phyloP scores from a whole-genome alignment of 2,797 vertebrate genomes.

The Rhadinocentrus ornatus region DNA sequence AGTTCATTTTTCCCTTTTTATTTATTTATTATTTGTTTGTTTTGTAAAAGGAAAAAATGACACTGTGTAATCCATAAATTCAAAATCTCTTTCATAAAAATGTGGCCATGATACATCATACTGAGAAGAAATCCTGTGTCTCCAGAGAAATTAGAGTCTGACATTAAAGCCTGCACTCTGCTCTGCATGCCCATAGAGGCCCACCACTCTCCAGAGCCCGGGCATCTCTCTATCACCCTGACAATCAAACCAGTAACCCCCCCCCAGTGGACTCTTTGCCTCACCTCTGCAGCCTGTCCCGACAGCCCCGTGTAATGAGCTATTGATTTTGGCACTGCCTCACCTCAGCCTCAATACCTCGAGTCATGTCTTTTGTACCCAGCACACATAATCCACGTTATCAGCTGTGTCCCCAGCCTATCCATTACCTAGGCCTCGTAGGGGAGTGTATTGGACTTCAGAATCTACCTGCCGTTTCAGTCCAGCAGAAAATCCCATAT shows the following conservation, averaged over 20 bases:
- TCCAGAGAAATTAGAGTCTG: slow-evolving; percentile 52
- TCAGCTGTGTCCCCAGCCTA: slow-evolving; percentile 68
- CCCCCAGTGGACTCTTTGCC: slow-evolving; percentile 57
- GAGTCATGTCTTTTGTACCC: slow-evolving; percentile 73
- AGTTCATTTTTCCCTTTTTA: too few relatives aligned
- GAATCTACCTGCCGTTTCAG: slow-evolving; percentile 40
- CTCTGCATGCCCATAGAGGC: slow-evolving; percentile 11
- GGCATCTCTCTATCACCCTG: slow-evolving; percentile 64
- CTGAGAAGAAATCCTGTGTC: slow-evolving; percentile 28
- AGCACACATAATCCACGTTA: slow-evolving; percentile 73
- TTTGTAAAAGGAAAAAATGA: too few relatives aligned
- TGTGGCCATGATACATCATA: not conserved
- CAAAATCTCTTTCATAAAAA: slow-evolving; percentile 17
- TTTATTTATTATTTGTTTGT: not conserved
- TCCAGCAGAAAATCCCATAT: slow-evolving; percentile 42
- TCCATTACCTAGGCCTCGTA: slow-evolving; percentile 64
- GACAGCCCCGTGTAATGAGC: slow-evolving; percentile 79
- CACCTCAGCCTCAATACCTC: slow-evolving; percentile 61
- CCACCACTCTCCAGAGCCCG: slow-evolving; percentile 37
- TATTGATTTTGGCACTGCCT: slow-evolving; percentile 80
- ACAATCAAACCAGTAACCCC: slow-evolving; percentile 74
- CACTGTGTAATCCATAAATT: slow-evolving; percentile 7
- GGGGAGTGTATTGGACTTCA: slow-evolving; percentile 46
- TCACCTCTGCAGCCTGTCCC: slow-evolving; percentile 46
- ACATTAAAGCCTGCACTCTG: slow-evolving; percentile 15